Base-by-base conservation (phyloP, 2,797 vertebrate genomes). In the Thamnophis elegans region DNA sequence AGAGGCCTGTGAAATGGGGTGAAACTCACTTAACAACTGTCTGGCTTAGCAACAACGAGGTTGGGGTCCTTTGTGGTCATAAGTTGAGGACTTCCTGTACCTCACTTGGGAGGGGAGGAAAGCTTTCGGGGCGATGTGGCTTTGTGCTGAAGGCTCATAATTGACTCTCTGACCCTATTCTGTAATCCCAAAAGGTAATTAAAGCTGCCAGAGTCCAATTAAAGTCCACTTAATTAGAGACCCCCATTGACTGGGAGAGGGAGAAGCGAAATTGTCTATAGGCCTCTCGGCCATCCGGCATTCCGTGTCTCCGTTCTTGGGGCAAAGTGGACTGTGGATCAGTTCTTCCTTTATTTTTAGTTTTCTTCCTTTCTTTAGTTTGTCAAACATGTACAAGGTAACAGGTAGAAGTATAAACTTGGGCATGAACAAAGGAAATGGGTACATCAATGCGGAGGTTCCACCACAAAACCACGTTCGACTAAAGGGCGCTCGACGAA, bases 171-270 rank as follows among this genome's bases (percentile, higher is more conserved):
- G 68, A 93, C 93, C 94, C 91, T 94, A 94, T 87, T 95, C 92
- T 16, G 59, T 92, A 82, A 92, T 92, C 94, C 96, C 94, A 96
- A 96, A 92, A 96, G 96, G 94, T 97, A 97, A 97, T 97, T 97
- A 97, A 96, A 96, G 92, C 91, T 93, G 96, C 96, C 97, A 96
- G 96, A 92, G 93, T 97, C 96, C 96, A 97, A 96, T 97, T 97
- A 97, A 97, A 96, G n/a, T n/a, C 94, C 95, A 97, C 96, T 97
- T 96, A 96, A 97, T 97, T 97, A 97, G 97, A 93, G 94, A 93
- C n/a, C 94, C 95, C 94, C 92, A 28, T 94, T 96, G 96, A 95
- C 93, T 92, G 95, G 91, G 96, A 94, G 96, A 92, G 96, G 13
- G 68, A 78, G 32, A 42, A 78, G 68, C 32, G 18, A 47, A 87